A percentile compares a stretch with the other conserved stretches of the same genome.
Evolutionary conservation across 2,888 invertebrate species (phyloP).

Genomic region (Pollenia amentaria): DNA sequence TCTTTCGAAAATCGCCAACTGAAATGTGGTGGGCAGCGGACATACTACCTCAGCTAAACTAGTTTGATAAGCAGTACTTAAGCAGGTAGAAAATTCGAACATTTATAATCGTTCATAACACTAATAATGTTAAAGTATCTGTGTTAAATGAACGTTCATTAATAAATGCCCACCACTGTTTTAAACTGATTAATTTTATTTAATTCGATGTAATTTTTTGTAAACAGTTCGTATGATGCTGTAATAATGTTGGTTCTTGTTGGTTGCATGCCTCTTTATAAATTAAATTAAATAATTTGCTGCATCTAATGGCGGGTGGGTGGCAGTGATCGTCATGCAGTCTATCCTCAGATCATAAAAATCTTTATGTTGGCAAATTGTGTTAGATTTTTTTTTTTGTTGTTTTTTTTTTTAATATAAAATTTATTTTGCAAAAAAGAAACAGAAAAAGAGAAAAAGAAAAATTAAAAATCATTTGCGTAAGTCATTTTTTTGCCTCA

Average conservation of each 20-base stretch:
- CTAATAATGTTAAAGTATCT: too few relatives aligned
- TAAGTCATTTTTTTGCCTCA: slow-evolving; percentile 54
- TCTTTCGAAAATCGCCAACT: too few relatives aligned
- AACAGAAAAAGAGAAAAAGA: not conserved
- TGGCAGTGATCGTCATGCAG: slow-evolving; percentile 71
- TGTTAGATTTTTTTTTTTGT: slow-evolving; percentile 9
- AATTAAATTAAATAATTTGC: slow-evolving; percentile 51
- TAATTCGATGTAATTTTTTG: not conserved
- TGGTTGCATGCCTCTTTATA: slow-evolving; percentile 36
- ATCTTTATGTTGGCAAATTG: slow-evolving; percentile 52
- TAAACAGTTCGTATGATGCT: not conserved
- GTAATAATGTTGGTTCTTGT: not conserved
- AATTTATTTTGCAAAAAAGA: slow-evolving; percentile 34
- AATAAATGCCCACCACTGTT: not conserved
- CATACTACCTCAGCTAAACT: too few relatives aligned
- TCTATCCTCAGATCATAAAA: slow-evolving; percentile 67
- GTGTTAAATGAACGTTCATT: too few relatives aligned
- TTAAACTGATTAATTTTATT: slow-evolving; percentile 31
- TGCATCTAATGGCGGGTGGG: slow-evolving; percentile 55
- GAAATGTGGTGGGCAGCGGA: too few relatives aligned
- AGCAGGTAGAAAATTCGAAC: too few relatives aligned
- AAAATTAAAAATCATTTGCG: slow-evolving; percentile 57
- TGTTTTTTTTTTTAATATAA: slow-evolving; percentile 21
- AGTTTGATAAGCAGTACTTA: too few relatives aligned
- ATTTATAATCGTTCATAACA: too few relatives aligned